Percentiles rank a stretch among this genome's conserved stretches.
Conservation (phyloP, 2,113 vertebrate genomes). For the Coturnix japonica region DNA sequence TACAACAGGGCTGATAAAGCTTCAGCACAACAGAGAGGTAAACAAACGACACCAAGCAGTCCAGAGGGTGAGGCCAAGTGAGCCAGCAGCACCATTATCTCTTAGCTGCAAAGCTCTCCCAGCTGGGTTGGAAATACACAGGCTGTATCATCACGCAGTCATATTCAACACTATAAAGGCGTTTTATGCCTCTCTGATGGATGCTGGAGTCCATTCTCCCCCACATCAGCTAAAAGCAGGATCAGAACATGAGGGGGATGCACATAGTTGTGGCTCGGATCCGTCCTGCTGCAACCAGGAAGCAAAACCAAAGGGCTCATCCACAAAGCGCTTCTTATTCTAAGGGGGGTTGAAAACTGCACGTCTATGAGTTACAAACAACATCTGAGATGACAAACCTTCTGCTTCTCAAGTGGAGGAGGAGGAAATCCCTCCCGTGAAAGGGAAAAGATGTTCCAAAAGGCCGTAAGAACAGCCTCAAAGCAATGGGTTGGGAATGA, state of each 20-base stretch:
- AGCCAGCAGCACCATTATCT: background rate
- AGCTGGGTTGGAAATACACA: background rate
- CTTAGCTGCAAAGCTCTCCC: background rate
- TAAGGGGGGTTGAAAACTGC: background rate
- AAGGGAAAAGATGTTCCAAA: background rate
- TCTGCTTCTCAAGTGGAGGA: background rate
- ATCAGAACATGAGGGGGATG: rapidly evolving
- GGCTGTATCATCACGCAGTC: background rate
- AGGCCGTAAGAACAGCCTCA: background rate
- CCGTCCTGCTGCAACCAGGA: background rate
- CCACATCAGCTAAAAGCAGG: background rate
- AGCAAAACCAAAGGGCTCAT: background rate
- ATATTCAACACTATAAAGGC: background rate
- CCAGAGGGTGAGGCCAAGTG: background rate
- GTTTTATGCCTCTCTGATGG: background rate
- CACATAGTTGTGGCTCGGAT: background rate
- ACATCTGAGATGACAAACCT: background rate
- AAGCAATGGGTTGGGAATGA: background rate
- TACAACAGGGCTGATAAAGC: background rate
- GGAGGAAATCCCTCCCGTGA: background rate
- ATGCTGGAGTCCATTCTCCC: background rate
- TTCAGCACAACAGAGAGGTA: background rate
- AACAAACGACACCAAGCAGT: background rate
- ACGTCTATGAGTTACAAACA: background rate
- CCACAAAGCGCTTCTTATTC: background rate